Evolutionary conservation across 37 sponge, comb jelly and placozoan species (phyloP), one percentile per base, ranked within the genome.

Genomic region (Dysidea cf. avara): DNA sequence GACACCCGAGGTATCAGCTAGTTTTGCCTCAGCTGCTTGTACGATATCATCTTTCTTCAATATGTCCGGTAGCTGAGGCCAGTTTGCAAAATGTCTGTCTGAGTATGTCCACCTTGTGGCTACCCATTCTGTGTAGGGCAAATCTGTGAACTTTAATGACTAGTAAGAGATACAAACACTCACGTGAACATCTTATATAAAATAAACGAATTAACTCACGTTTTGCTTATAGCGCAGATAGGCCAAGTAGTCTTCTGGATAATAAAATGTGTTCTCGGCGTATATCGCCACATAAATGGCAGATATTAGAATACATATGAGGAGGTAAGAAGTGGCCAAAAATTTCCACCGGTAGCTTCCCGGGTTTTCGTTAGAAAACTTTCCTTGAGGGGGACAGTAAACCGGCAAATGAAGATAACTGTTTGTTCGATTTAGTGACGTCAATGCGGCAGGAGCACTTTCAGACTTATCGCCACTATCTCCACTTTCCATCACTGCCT

Each of bases 121-220:
- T 7, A 90, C 32, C 91, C 91, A 90, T 56, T 90, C 91, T 2
- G 91, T 90, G 54, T 90, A 90, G 1, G 86, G 86, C 11, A 39
- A 21, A 63, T 90, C 91, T 25, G 46, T 33, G 46, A 89, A 89
- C 2, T 69, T 46, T 31, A 72, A 40, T 3, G 57, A 46, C 35
- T n/a, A 56, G 16, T 56, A 56, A 12, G 11, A 24, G 29, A 33
- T 2, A 3, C 17, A 24, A 5, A 12, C 3, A 25, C 16, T 26
- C 2, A 28, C 2, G 24, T 1, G 29, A 21, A 25, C 32, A 60
- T 9, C 29, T 25, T 31, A 60, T 60, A 28, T 11, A 12, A 21
- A 33, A 26, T n/a, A 18, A 25, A 12, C 16, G 17, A 60, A 1
- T 60, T 3, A 60, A 28, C 29, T 56, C 16, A 56, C 57, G 28